Base-by-base conservation (phyloP, 1,140 invertebrate genomes). In the Trypoxylus dichotomus region DNA sequence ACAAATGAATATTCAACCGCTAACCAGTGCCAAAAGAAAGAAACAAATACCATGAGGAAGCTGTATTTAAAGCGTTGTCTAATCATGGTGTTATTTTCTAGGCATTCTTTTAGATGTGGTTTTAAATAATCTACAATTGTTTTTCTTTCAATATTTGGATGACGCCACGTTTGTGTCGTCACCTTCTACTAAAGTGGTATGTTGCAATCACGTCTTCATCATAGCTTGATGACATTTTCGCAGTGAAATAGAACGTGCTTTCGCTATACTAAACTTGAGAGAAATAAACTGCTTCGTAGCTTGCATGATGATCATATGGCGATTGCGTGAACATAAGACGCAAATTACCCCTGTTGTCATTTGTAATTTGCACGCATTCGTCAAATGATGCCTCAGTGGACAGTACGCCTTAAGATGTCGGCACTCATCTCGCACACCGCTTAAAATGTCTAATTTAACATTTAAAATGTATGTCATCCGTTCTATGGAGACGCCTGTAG, bases 311-410 rank as follows among this genome's bases (percentile, higher is more conserved):
- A n/a, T n/a, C n/a, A n/a, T 25, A 60, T 60, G 58, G n/a, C 58
- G 58, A 60, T 60, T 60, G 58, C 58, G 15, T 60, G 15, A n/a
- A 60, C 58, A 60, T 60, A 60, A 60, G 58, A 60, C n/a, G 58
- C 58, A 60, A 60, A 60, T 60, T 7, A 7, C 58, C 3, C 58
- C 58, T 60, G 58, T 60, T n/a, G 58, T 60, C 58, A 60, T 60
- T 60, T 60, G 58, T 60, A 60, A n/a, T n/a, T 60, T 60, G 58
- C 58, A 60, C n/a, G 58, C 58, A 60, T 60, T 60, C 58, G 15
- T 60, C 58, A 60, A 60, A 60, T 25, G 58, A 60, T n/a, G 58
- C 58, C 58, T 60, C 58, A 60, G 58, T 60, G 58, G 58, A 60
- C 15, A 60, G 58, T 60, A 60, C 6, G 58, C 58, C 15, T 60